These are phyloP conservation scores for Typhlomys cinereus DNA, from an alignment of 2,113 vertebrate genomes.

Conservation along the genomic window DNA sequence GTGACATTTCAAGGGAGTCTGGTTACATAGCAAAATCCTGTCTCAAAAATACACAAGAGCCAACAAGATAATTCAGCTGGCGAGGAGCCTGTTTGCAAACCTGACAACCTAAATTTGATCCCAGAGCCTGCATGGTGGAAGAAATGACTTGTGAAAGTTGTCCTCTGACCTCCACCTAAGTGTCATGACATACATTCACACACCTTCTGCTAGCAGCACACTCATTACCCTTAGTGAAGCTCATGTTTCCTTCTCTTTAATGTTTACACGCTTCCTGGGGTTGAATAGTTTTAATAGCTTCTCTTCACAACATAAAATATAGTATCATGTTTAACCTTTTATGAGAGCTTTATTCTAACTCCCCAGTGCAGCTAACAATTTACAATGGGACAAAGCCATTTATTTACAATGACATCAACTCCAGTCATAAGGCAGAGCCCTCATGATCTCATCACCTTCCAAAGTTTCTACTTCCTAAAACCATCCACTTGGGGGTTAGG, in stretches of 20 bases:
- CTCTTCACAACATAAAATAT: constrained; percentile 22
- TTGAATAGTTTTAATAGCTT: not conserved
- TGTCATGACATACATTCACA: too few species aligned
- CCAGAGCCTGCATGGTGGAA: too few species aligned
- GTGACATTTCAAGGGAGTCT: not conserved
- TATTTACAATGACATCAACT: not conserved
- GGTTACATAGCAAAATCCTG: not conserved
- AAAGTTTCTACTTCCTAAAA: not conserved
- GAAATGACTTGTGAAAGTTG: too few species aligned
- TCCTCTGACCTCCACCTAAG: too few species aligned
- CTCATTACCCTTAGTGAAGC: not conserved
- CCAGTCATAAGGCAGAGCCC: not conserved
- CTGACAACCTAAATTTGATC: too few species aligned
- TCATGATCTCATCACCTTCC: not conserved
- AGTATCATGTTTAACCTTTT: not conserved
- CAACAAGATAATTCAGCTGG: too few species aligned
- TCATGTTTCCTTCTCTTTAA: not conserved
- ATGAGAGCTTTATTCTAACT: not conserved
- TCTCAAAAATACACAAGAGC: too few species aligned
- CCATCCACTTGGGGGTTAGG: not conserved
- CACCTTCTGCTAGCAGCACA: not conserved
- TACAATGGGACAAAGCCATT: not conserved
- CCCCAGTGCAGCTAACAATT: not conserved
- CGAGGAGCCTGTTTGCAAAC: too few species aligned
- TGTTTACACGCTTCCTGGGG: not conserved